Evolutionary conservation across 1,140 invertebrate genomes (phyloP).

Genomic region (Chironomus striatipennis): DNA sequence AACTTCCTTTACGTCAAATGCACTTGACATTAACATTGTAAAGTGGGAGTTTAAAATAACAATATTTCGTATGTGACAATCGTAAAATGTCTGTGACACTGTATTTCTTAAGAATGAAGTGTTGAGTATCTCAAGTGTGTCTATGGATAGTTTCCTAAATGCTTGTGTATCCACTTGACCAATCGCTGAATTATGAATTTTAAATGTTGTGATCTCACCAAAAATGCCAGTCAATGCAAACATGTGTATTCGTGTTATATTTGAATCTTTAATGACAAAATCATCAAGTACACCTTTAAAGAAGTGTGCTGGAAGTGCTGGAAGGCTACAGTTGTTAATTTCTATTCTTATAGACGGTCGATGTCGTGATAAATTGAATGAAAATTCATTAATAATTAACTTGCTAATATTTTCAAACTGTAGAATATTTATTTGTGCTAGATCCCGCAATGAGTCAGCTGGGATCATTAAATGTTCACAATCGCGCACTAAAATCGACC

Average conservation of each 20-base stretch:
- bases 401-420: background rate
- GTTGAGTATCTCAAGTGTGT: constrained; percentile 49
- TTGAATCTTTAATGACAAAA: constrained; percentile 52
- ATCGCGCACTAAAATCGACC: background rate
- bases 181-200: constrained; percentile 46
- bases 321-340: constrained; percentile 17
- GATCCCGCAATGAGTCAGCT: background rate
- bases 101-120: constrained; percentile 43
- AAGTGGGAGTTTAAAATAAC: constrained; percentile 53
- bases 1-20: constrained; percentile 47
- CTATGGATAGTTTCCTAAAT: constrained; percentile 67
- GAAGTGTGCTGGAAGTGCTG: constrained; percentile 49
- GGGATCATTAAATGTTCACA: background rate
- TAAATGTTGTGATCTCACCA: constrained; percentile 44
- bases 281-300: constrained; percentile 61
- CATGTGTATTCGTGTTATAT: constrained; percentile 51
- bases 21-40: constrained; percentile 43
- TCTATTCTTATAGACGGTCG: constrained; percentile 19
- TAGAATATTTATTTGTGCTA: background rate
- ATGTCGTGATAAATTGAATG: constrained; percentile 19
- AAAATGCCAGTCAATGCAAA: constrained; percentile 63
- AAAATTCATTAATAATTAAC: background rate
- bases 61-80: constrained; percentile 59
- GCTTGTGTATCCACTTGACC: constrained; percentile 57
- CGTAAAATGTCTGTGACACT: constrained; percentile 62